Conservation (phyloP, 2,113 vertebrate genomes). For the Gopherus flavomarginatus region DNA sequence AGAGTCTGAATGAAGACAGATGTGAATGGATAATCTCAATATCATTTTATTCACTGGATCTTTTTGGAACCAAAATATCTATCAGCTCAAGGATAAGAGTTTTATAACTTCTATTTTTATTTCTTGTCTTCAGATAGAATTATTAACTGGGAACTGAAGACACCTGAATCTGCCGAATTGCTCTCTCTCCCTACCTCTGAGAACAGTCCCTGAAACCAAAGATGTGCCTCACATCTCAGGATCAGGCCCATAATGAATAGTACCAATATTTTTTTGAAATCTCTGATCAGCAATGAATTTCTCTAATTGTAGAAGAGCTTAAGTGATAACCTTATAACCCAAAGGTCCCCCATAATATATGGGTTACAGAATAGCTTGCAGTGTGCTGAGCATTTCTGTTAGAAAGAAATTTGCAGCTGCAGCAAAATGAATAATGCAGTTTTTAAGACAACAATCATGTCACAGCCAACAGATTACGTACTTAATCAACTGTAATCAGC, state of each 20-base stretch:
- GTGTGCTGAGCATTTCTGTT: neutral
- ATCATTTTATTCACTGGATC: neutral
- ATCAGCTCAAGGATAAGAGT: neutral
- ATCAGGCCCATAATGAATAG: neutral
- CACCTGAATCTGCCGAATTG: neutral
- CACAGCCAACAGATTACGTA: slow-evolving; percentile 64
- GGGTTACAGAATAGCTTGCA: neutral
- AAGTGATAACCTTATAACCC: neutral
- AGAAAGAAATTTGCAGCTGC: slow-evolving; percentile 39
- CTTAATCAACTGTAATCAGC: slow-evolving; percentile 76
- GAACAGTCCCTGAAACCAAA: neutral
- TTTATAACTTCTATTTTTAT: neutral
- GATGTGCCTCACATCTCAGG: neutral
- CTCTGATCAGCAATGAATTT: neutral
- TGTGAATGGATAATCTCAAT: neutral
- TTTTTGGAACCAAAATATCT: neutral
- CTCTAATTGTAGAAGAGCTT: neutral
- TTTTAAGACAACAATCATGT: slow-evolving; percentile 66
- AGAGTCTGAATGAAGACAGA: neutral
- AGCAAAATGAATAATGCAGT: slow-evolving; percentile 61
- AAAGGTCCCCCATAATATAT: neutral
- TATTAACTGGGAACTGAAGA: neutral
- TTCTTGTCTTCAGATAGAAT: neutral
- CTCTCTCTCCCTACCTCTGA: neutral
- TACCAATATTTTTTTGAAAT: neutral